Evolutionary conservation across 2,888 invertebrate species (phyloP).

Genomic region (Diarsia dahlii): DNA sequence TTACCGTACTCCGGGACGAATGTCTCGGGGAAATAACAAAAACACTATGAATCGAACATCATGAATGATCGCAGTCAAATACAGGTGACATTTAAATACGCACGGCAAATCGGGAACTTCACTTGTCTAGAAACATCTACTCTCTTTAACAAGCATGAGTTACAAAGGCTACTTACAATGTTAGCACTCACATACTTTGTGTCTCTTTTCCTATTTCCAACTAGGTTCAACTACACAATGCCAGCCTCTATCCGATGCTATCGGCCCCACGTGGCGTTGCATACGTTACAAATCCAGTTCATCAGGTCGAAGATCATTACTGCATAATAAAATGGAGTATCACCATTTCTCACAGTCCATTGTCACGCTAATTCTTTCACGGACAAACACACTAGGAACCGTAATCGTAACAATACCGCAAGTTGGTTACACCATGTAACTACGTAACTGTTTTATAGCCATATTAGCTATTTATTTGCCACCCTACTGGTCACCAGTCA

Average conservation of each 20-base stretch:
- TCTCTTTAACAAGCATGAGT: neutral
- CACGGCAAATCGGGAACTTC: neutral
- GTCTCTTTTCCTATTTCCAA: slow-evolving; percentile 1
- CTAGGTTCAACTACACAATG: slow-evolving; percentile 16
- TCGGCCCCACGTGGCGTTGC: neutral
- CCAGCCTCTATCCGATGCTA: slow-evolving; percentile 8
- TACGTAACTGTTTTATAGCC: slow-evolving; percentile 29
- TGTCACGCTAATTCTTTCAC: slow-evolving; percentile 21
- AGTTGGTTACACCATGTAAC: neutral
- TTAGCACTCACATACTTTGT: neutral
- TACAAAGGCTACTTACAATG: neutral
- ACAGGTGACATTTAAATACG: neutral
- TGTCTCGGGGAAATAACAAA: neutral
- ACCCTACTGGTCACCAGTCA: slow-evolving; percentile 2
- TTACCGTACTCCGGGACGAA: too few relatives aligned
- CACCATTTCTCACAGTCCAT: neutral
- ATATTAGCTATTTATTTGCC: slow-evolving; percentile 27
- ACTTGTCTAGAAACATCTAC: neutral
- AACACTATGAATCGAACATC: neutral
- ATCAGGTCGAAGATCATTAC: slow-evolving; percentile 25
- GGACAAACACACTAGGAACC: slow-evolving; percentile 19
- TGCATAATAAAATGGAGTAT: neutral
- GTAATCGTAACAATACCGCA: slow-evolving; percentile 34
- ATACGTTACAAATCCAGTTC: slow-evolving; percentile 1
- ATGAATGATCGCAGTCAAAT: neutral